Evolutionary conservation across 2,797 vertebrate species (phyloP), one percentile per base, ranked within the genome.

Genomic region (Rhabdomys pumilio): DNA sequence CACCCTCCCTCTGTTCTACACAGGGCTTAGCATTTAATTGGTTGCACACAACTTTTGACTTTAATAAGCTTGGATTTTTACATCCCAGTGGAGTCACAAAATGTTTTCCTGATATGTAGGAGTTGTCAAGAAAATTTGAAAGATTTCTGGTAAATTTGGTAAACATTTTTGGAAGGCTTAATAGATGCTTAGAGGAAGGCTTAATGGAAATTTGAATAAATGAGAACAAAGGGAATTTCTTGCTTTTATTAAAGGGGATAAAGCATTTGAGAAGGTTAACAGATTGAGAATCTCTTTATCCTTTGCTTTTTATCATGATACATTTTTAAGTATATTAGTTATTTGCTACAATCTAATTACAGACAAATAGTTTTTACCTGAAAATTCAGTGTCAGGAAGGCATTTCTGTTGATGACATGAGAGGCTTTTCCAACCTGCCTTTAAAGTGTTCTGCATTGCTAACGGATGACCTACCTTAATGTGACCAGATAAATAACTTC

Each of bases 171-270:
- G 80, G 26, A n/a, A 91, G 82, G 83, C 53, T 50, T 80, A 34
- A 55, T 86, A 67, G 29, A 91, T 34, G 65, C 26, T 31, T 67
- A 67, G 65, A 65, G 63, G 29, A 65, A 65, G 63, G 29, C 12
- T 65, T 14, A 14, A 50, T 96, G 41, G 50, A 97, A 96, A 89
- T 95, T 89, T 91, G 34, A 22, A 84, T 95, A 89, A 96, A 94
- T 97, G 65, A 96, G 96, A 95, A 61, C 57, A 47, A 89, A 38
- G 83, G n/a, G 83, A 7, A 88, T 88, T 69, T 89, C 75, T 87
- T 10, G 1, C 86, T 93, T 93, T 82, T 93, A 92, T 91, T 82
- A 89, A 96, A 92, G n/a, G 75, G 55, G 57, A 63, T 95, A 85
- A 89, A 81, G 55, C 92, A 9, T 83, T 67, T 76, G 79, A 91